Evolutionary conservation across 1,140 invertebrate genomes (phyloP).

Genomic region (Tachypleus tridentatus): DNA sequence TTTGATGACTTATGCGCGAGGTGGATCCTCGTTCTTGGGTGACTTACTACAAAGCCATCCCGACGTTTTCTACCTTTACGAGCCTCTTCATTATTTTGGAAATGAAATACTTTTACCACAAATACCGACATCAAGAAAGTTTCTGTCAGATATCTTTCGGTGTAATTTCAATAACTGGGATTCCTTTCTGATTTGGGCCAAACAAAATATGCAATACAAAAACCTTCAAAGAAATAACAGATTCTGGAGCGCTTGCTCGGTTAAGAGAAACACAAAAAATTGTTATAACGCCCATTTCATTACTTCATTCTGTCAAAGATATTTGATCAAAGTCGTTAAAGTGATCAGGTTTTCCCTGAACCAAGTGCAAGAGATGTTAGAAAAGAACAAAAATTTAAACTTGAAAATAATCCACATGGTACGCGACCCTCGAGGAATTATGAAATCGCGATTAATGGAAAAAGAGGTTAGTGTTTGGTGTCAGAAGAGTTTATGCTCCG

Average conservation of each 20-base stretch:
- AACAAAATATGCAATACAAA: conserved; percentile 7
- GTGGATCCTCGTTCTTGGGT: conserved; percentile 76
- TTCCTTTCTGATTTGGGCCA: conserved; percentile 3
- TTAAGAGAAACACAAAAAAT: background rate
- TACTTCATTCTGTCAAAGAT: conserved; percentile 5
- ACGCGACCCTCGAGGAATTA: conserved; percentile 68
- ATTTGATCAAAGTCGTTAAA: conserved; percentile 12
- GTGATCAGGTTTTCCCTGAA: conserved; percentile 11
- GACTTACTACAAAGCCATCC: conserved; percentile 51
- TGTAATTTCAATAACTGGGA: no score
- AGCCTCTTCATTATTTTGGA: conserved; percentile 45
- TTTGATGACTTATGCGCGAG: conserved; percentile 68
- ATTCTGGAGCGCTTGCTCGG: conserved; percentile 11
- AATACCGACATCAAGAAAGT: no score
- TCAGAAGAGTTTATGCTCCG: conserved; percentile 59
- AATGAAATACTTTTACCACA: background rate
- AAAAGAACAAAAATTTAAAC: conserved; percentile 12
- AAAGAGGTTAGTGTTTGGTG: conserved; percentile 54
- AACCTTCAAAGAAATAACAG: conserved; percentile 10
- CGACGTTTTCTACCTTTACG: conserved; percentile 63
- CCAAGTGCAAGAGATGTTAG: conserved; percentile 10
- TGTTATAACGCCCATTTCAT: conserved; percentile 12
- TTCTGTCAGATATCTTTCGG: no score
- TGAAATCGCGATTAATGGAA: conserved; percentile 64
- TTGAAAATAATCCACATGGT: conserved; percentile 63